Evolutionary conservation across 2,113 vertebrate species (phyloP).

Genomic region (Rattus rattus): DNA sequence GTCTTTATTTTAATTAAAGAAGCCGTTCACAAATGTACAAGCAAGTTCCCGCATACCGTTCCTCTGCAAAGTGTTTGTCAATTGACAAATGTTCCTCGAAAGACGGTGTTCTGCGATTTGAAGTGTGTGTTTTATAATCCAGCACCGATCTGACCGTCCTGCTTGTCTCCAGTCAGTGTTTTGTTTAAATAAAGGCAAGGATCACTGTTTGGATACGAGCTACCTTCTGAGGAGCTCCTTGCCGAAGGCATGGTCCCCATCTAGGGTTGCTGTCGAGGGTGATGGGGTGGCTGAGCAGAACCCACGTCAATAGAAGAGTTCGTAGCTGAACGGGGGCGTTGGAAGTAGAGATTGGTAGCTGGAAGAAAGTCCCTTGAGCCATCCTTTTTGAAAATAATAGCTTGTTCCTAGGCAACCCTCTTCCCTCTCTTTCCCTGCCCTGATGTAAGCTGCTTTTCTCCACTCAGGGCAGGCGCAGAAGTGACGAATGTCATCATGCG

Average conservation of each 20-base stretch:
- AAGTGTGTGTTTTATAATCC: not conserved
- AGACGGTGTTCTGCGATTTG: not conserved
- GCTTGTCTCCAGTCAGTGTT: not conserved
- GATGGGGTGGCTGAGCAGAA: too few relatives aligned
- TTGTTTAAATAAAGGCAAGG: slow-evolving; percentile 17
- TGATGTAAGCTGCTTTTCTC: not conserved
- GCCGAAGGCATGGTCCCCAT: not conserved
- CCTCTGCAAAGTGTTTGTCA: slow-evolving; percentile 29
- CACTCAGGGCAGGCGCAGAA: too few relatives aligned
- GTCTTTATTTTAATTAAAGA: slow-evolving; percentile 75
- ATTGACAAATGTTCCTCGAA: slow-evolving; percentile 62
- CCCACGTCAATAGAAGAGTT: not conserved
- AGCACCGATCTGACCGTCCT: not conserved
- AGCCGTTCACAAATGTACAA: slow-evolving; percentile 37
- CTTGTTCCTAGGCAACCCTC: not conserved
- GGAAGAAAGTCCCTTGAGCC: not conserved
- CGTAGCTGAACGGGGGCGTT: not conserved
- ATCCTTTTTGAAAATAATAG: not conserved
- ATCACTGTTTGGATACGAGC: not conserved
- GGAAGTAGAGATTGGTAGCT: too few relatives aligned
- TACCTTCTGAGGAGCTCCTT: not conserved
- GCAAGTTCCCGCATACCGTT: not conserved
- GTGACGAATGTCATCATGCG: too few relatives aligned
- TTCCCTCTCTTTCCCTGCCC: not conserved
- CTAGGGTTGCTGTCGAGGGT: not conserved